Conservation (phyloP, 2,888 invertebrate genomes). For the Cantharis rufa region DNA sequence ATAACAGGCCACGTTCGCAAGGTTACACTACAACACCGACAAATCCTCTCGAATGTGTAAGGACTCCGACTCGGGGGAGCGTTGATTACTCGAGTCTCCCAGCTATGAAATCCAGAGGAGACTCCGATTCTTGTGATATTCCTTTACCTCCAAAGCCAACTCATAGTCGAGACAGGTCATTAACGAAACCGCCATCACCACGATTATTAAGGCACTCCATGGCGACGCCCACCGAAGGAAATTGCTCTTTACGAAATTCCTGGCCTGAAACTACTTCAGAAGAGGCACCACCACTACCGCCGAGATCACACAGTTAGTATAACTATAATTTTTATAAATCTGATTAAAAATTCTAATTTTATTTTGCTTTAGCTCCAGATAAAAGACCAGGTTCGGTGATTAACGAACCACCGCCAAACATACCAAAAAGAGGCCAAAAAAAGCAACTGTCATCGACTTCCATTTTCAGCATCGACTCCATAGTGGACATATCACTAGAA, state of each 20-base stretch:
- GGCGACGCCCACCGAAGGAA: conserved; percentile 58
- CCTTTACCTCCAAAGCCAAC: conserved; percentile 60
- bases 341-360: no score
- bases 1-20: conserved; percentile 63
- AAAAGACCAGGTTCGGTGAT: conserved; percentile 57
- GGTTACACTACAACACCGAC: conserved; percentile 56
- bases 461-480: conserved; percentile 54
- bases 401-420: conserved; percentile 53
- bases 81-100: conserved; percentile 57
- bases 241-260: conserved; percentile 59
- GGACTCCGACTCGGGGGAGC: conserved; percentile 54
- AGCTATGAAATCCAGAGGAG: conserved; percentile 54
- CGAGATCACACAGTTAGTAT: conserved; percentile 71
- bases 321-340: no score
- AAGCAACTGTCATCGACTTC: conserved; percentile 53
- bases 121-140: conserved; percentile 49
- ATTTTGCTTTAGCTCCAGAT: conserved; percentile 57
- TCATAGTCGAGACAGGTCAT: conserved; percentile 53
- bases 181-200: conserved; percentile 62
- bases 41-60: conserved; percentile 48
- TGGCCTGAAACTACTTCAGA: conserved; percentile 61
- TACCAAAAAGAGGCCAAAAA: conserved; percentile 55
- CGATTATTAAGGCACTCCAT: conserved; percentile 59
- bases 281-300: conserved; percentile 80
- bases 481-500: conserved; percentile 58